A percentile compares a stretch with the other conserved stretches of the same genome.
Conservation (phyloP, 2,113 vertebrate species). For the Andinoacara biseriatus region DNA sequence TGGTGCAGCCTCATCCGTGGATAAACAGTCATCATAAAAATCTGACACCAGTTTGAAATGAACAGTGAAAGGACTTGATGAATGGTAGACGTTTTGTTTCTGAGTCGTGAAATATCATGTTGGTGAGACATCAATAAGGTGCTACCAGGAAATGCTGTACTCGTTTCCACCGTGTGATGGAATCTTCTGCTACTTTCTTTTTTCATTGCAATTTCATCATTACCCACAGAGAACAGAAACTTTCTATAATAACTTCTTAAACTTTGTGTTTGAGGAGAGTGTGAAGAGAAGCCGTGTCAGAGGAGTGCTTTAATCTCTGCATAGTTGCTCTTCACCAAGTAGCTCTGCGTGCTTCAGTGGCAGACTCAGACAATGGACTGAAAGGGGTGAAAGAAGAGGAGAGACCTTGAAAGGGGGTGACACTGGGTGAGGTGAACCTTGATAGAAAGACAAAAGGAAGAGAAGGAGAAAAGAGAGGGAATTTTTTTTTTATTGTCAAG, state of each 20-base stretch:
- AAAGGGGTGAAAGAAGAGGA: slow-evolving; percentile 10
- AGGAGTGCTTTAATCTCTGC: background rate
- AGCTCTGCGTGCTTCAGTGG: background rate
- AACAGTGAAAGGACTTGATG: slow-evolving; percentile 15
- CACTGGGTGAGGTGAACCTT: background rate
- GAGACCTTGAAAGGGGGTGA: slow-evolving; percentile 15
- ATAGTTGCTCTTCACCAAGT: background rate
- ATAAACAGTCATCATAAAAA: slow-evolving; percentile 20
- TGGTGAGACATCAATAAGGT: background rate
- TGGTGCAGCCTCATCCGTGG: background rate
- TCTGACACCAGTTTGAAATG: slow-evolving; percentile 16
- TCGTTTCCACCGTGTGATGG: background rate
- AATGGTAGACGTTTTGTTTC: background rate
- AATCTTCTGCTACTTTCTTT: background rate
- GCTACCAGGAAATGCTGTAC: background rate
- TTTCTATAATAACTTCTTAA: slow-evolving; percentile 18
- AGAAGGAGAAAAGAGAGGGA: background rate
- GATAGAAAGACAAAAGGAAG: background rate
- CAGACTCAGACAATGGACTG: slow-evolving; percentile 29
- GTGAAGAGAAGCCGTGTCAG: background rate
- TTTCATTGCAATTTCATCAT: slow-evolving; percentile 7
- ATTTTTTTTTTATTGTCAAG: slow-evolving; percentile 5
- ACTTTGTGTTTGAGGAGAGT: background rate
- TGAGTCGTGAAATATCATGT: background rate
- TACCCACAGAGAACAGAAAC: background rate